Evolutionary conservation across 2,113 vertebrate genomes (phyloP), one percentile per base, ranked within the genome.

Genomic region (Corythornis cristatus): DNA sequence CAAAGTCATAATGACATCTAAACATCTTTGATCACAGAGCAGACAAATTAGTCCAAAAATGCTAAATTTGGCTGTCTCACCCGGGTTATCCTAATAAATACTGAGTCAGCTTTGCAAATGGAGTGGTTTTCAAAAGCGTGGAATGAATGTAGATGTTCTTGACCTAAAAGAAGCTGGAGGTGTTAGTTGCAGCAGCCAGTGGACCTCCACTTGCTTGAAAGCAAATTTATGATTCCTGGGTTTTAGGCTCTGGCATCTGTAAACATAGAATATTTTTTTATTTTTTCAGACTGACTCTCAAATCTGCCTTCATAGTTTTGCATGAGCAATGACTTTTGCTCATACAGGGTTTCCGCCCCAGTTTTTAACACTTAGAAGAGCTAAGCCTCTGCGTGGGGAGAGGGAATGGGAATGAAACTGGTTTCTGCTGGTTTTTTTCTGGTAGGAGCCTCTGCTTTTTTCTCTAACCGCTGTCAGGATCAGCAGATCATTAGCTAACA

Each of bases 1-100:
- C 65, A n/a, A 54, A 80, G 68, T 86, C 75, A 43, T 82, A 89
- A 91, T 74, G 87, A 89, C 78, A 83, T 85, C 82, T 82, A 89
- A 96, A 90, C 89, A 93, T 70, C 93, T 95, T 95, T 94, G 93
- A 93, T 93, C 95, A 91, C 31, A 51, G 61, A 67, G 43, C 64
- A 71, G 91, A 91, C 48, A 80, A 93, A 74, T 89, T 86, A 31
- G 51, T 86, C 72, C 75, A 85, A 72, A 94, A 93, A 91, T 45
- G 75, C 68, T 89, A 83, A 68, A 66, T 91, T 88, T 93, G 79
- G 89, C 89, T 78, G 93, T 83, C 87, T 81, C 60, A 42, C 56
- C 12, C 16, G 4, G 57, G 85, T 87, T 96, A 88, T 94, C 85
- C 89, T 78, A 91, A 96, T 81, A 95, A 93, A 86, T 93, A 91